Base-by-base conservation (phyloP, 2,888 invertebrate genomes). In the Drosophila neutralis region DNA sequence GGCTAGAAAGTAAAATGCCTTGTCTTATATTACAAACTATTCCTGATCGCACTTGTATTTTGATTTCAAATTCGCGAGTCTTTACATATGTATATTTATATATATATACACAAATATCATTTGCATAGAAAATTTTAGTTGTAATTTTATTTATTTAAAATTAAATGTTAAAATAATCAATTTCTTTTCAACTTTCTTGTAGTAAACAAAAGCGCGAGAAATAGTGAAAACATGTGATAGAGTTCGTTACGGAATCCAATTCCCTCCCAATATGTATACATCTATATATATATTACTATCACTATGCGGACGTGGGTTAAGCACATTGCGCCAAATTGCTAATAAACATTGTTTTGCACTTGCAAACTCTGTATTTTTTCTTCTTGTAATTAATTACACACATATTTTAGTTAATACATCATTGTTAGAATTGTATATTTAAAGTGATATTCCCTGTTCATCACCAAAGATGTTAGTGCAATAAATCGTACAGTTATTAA, bases 1-100 rank as follows among this genome's bases (percentile, higher is more conserved):
- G 85, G 94, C 95, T 35, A 94, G 94, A 92, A 94, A 93, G 93
- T 94, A 93, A 91, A 79, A 69, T 68, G 24, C 7, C 48, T 24
- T 36, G 35, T 56, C 67, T 51, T 66, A n/a, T 54, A 62, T 36
- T 29, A 24, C 27, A 42, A 29, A 66, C 35, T 69, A 71, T 65
- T 63, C 29, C 40, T 10, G n/a, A 57, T 65, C 35, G 29, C 56
- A 63, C 60, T 63, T 36, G 53, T 57, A 45, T 29, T 49, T 58
- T 56, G 29, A 60, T 61, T 59, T 48, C 29, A 67, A 38, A 52
- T 24, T 35, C 49, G 33, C 45, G 56, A 54, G 57, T 67, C n/a
- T 52, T 57, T 61, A 63, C 48, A 58, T 53, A 45, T 36, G 57
- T 36, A 45, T 52, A 38, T 8, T 58, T 21, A 1, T 31, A 31